Evolutionary conservation across 2,797 vertebrate genomes (phyloP).

Genomic region (Takifugu ocellatus): DNA sequence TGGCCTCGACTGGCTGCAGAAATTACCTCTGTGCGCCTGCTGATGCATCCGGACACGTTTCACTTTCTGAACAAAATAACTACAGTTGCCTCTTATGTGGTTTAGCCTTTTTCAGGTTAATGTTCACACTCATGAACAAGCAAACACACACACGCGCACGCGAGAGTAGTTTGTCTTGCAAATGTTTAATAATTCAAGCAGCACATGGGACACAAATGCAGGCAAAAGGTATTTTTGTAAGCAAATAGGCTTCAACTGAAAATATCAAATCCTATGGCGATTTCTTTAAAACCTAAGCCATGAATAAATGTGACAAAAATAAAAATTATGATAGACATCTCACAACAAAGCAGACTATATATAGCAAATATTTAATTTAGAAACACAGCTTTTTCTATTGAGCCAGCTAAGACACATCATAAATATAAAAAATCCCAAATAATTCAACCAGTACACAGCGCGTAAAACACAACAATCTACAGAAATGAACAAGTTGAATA

Average conservation of each 20-base stretch:
- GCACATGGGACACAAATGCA: slow-evolving; percentile 13
- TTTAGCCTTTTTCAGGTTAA: slow-evolving; percentile 22
- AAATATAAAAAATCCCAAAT: too few species aligned
- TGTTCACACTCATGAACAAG: slow-evolving; percentile 7
- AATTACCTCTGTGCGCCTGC: slow-evolving; percentile 8
- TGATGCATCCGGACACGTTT: slow-evolving; percentile 38
- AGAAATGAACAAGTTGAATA: background rate
- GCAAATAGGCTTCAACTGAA: slow-evolving; percentile 28
- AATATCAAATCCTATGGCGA: background rate
- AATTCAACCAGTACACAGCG: too few species aligned
- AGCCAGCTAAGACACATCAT: too few species aligned
- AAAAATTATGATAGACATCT: too few species aligned
- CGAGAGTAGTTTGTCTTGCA: slow-evolving; percentile 42
- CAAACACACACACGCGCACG: background rate
- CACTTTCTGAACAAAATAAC: background rate
- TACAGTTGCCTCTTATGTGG: background rate
- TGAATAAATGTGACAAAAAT: background rate
- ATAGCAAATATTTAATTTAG: too few species aligned
- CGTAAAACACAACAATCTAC: background rate
- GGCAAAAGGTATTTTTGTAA: slow-evolving; percentile 6
- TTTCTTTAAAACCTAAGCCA: background rate
- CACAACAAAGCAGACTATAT: too few species aligned
- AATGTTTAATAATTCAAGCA: slow-evolving; percentile 36
- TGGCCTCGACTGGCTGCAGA: slow-evolving; percentile 11
- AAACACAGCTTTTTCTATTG: too few species aligned